phyloP scores from a whole-genome alignment of 1,140 invertebrate species.

The Cepaea nemoralis region DNA sequence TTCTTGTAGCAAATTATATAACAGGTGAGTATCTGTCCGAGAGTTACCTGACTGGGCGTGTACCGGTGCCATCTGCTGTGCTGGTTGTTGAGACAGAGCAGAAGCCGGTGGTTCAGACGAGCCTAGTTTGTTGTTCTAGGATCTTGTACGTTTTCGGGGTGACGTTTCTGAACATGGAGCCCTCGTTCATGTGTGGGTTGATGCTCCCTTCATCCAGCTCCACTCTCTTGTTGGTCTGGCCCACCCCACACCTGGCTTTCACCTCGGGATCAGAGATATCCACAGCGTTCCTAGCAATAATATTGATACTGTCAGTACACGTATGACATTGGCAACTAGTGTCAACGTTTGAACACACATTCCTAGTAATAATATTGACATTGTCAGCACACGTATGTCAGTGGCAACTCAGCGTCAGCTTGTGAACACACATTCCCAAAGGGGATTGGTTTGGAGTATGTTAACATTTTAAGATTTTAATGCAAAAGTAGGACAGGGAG shows the following conservation, averaged over 20 bases:
- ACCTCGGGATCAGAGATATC: constrained; percentile 34
- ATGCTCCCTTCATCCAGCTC: constrained; percentile 52
- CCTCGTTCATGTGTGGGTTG: constrained; percentile 55
- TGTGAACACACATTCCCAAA: no score
- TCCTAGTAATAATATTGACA: no score
- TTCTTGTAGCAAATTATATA: no score
- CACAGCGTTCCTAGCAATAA: constrained; percentile 45
- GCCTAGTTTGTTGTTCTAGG: constrained; percentile 52
- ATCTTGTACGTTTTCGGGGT: constrained; percentile 62
- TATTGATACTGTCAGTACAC: no score
- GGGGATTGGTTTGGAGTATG: no score
- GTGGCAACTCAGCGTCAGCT: no score
- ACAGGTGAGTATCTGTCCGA: no score
- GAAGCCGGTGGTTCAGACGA: constrained; percentile 34
- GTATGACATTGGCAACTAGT: no score
- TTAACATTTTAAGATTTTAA: no score
- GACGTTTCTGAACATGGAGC: constrained; percentile 52
- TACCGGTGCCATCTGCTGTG: constrained; percentile 25
- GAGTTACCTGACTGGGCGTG: constrained; percentile 18
- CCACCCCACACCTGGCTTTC: constrained; percentile 28
- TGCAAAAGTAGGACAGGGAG: no score
- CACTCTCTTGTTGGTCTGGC: constrained; percentile 25
- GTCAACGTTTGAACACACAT: no score
- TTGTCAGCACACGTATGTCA: no score
- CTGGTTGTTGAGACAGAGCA: constrained; percentile 21